Evolutionary conservation across 1,140 invertebrate genomes (phyloP).

Genomic region (Tetramorium simillimum): DNA sequence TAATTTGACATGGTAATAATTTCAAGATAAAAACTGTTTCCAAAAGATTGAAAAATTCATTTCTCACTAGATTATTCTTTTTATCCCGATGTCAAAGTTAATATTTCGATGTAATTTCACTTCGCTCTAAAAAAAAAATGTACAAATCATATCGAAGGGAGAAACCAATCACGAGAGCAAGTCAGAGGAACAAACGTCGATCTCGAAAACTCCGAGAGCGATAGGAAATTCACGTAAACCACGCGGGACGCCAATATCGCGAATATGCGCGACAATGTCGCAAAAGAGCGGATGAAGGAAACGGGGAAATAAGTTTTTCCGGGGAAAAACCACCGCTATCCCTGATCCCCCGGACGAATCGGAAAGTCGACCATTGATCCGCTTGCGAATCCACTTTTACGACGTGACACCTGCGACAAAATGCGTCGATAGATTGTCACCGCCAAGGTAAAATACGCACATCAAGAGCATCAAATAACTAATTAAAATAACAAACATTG

Average conservation of each 20-base stretch:
- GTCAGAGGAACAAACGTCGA: slow-evolving; percentile 32
- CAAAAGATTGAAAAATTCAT: neutral
- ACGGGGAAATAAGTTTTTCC: slow-evolving; percentile 44
- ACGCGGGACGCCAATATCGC: slow-evolving; percentile 46
- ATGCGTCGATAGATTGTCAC: slow-evolving; percentile 48
- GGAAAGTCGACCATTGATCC: slow-evolving; percentile 42
- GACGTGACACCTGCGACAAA: slow-evolving; percentile 60
- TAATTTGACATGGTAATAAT: neutral
- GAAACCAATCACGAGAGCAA: slow-evolving; percentile 31
- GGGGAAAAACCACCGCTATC: slow-evolving; percentile 3
- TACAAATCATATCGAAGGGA: neutral
- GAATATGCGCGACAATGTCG: slow-evolving; percentile 43
- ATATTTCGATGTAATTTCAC: slow-evolving; percentile 13
- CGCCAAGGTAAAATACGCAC: neutral
- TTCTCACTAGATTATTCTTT: neutral
- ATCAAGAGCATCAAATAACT: neutral
- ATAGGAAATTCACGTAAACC: slow-evolving; percentile 40
- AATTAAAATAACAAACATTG: neutral
- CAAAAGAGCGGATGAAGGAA: slow-evolving; percentile 28
- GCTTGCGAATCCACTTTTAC: slow-evolving; percentile 58
- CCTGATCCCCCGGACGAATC: slow-evolving; percentile 30
- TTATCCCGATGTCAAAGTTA: neutral
- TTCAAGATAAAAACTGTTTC: neutral
- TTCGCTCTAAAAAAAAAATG: neutral
- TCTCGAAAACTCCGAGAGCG: slow-evolving; percentile 30